Conservation (phyloP, 92 coral and sea anemone genomes). For the Phenganax marumi region DNA sequence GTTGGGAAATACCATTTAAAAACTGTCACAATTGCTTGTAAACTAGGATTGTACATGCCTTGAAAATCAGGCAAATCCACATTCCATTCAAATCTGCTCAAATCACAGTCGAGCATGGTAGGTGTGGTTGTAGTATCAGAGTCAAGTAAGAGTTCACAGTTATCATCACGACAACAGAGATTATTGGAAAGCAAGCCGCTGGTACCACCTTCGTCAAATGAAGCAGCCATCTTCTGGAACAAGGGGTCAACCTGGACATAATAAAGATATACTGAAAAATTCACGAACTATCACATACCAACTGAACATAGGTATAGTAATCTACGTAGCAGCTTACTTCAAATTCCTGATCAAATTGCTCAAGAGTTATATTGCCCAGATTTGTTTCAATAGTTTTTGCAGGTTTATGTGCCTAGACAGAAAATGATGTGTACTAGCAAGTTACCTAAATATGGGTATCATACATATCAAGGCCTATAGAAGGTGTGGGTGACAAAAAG, state of each 20-base stretch:
- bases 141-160: conserved; percentile 79
- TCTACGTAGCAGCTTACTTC: conserved; percentile 68
- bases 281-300: too few species aligned
- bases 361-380: conserved; percentile 72
- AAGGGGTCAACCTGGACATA: conserved; percentile 80
- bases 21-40: too few species aligned
- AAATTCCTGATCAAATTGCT: conserved; percentile 91
- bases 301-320: too few species aligned
- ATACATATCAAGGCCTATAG: too few species aligned
- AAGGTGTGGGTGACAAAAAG: too few species aligned
- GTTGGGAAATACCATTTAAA: too few species aligned
- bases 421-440: not conserved
- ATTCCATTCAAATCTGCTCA: conserved; percentile 14
- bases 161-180: conserved; percentile 77
- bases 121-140: conserved; percentile 69
- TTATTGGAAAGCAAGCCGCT: conserved; percentile 77
- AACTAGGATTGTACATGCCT: conserved; percentile 50
- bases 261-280: too few species aligned
- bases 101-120: conserved; percentile 44
- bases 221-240: conserved; percentile 93
- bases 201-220: conserved; percentile 96
- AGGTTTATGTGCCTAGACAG: conserved; percentile 59
- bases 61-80: conserved; percentile 79
- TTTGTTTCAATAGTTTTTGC: conserved; percentile 84
- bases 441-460: not conserved